These are phyloP conservation scores for Ophion obscuratus DNA, from an alignment of 2,888 invertebrate species.

Conservation along the genomic window DNA sequence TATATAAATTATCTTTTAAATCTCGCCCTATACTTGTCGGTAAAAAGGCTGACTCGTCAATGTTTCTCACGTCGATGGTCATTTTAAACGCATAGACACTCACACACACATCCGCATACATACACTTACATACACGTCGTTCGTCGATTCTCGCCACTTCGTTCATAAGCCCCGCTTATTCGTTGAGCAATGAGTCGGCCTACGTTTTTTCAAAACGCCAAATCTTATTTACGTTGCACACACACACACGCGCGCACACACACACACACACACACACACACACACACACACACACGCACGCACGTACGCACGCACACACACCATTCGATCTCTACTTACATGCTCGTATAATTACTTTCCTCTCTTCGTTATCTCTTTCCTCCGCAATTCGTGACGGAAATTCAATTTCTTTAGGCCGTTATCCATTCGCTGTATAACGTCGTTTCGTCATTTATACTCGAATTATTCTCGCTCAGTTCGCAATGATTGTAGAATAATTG, in stretches of 20 bases:
- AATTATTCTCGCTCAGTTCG: neutral
- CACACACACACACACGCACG: too few relatives aligned
- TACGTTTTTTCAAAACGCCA: conserved; percentile 33
- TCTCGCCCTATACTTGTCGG: conserved; percentile 57
- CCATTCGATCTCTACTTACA: neutral
- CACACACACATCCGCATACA: neutral
- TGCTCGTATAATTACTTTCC: neutral
- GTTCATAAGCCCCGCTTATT: conserved; percentile 50
- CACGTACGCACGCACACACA: neutral
- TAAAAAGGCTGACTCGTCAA: conserved; percentile 65
- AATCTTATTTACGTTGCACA: conserved; percentile 21
- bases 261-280: too few relatives aligned
- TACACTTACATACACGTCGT: neutral
- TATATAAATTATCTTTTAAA: conserved; percentile 54
- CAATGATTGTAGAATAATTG: neutral
- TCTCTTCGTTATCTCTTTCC: conserved; percentile 4
- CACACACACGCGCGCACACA: neutral
- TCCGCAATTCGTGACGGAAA: conserved; percentile 16
- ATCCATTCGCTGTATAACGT: conserved; percentile 65
- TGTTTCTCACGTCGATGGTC: conserved; percentile 42
- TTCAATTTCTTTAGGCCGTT: conserved; percentile 53
- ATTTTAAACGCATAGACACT: conserved; percentile 13
- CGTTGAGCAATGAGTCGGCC: conserved; percentile 60
- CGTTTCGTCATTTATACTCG: neutral
- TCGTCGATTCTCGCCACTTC: conserved; percentile 41